A percentile compares a stretch with the other conserved stretches of the same genome.
These are phyloP conservation scores for Fringilla coelebs DNA, from an alignment of 2,797 vertebrate species.

Conservation along the genomic window DNA sequence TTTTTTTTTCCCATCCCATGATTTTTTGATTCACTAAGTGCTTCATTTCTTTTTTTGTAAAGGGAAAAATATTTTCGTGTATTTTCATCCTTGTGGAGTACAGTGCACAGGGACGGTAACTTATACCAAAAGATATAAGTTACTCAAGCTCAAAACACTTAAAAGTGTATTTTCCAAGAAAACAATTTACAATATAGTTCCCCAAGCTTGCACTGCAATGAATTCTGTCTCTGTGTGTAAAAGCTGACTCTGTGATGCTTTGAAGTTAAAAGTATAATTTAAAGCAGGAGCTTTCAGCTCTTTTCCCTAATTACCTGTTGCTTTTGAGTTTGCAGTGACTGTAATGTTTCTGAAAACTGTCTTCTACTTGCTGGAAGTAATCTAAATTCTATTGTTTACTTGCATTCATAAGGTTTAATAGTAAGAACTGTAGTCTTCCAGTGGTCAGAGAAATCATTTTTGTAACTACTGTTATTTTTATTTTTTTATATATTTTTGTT, in stretches of 20 bases:
- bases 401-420: background rate
- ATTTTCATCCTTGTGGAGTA: background rate
- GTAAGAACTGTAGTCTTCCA: background rate
- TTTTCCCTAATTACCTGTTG: background rate
- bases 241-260: background rate
- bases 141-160: background rate
- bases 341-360: background rate
- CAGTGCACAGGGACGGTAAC: background rate
- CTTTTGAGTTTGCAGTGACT: background rate
- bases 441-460: background rate
- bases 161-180: background rate
- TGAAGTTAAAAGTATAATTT: background rate
- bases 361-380: background rate
- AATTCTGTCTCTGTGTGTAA: background rate
- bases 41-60: background rate
- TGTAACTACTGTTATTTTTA: background rate
- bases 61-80: fast-evolving
- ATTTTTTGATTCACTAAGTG: background rate
- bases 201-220: background rate
- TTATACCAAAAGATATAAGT: background rate
- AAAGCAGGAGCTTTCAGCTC: background rate
- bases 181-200: background rate
- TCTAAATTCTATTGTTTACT: background rate
- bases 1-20: background rate
- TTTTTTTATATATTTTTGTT: background rate